Evolutionary conservation across 2,888 invertebrate genomes (phyloP), one percentile per base, ranked within the genome.

Genomic region (Ditylenchus weischeri): DNA sequence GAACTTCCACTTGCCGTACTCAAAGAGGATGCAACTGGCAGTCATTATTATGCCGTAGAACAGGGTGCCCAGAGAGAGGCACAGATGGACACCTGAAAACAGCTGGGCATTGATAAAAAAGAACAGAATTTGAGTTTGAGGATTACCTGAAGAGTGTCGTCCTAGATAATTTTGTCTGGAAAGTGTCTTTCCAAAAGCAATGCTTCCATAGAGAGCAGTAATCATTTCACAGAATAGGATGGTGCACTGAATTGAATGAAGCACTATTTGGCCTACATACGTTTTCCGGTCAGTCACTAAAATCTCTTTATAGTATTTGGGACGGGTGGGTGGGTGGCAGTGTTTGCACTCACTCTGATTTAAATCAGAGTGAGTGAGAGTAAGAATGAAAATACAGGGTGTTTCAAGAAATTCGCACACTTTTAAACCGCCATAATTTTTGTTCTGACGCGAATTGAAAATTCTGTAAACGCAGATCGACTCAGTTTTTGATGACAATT

Each of bases 1-100:
- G 62, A 74, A 82, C 63, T 78, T 66, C 81, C 81, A 81, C 70
- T 78, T 81, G 54, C 80, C 82, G n/a, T 82, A 61, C 59, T 81
- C 81, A 63, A 81, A 82, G 0, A 81, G 79, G 43, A 82, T 71
- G 58, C 81, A 81, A 48, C 75, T 75, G 58, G 78, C 79, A 38
- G 81, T 81, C 65, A 81, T 72, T 10, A 79, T 76, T 29, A 81
- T 71, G 0, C 77, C 80, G 65, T 81, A 81, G 69, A 81, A 77
- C 11, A 81, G 68, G 8, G 77, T 75, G 60, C 82, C 80, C 23
- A 81, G 64, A n/a, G 80, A 75, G 65, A 78, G 77, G 35, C 78
- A 63, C 11, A 73, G 69, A 59, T 79, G 78, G 36, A 81, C 64
- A 11, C 65, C 77, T 77, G 47, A 62, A 72, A 36, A 21, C n/a